Evolutionary conservation across 2,888 invertebrate genomes (phyloP).

Genomic region (Eilema caniola): DNA sequence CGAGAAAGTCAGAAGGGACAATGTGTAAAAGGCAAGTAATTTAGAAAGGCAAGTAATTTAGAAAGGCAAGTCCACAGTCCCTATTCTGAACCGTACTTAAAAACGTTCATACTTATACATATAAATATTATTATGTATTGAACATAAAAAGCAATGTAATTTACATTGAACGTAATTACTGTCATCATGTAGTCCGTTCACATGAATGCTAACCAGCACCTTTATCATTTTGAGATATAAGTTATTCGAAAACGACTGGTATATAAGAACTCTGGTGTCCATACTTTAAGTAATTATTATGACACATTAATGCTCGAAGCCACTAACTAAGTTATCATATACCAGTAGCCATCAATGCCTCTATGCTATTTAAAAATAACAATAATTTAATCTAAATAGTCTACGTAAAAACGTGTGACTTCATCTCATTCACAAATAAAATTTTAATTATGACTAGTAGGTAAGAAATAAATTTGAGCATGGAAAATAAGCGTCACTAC

Average conservation of each 20-base stretch:
- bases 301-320: slow-evolving; percentile 4
- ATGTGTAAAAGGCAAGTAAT: slow-evolving; percentile 76
- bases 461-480: slow-evolving; percentile 85
- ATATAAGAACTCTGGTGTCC: slow-evolving; percentile 28
- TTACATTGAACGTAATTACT: slow-evolving; percentile 63
- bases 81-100: slow-evolving; percentile 66
- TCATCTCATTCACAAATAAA: slow-evolving; percentile 70
- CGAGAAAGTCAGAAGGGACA: slow-evolving; percentile 64
- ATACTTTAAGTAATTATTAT: slow-evolving; percentile 9
- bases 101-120: slow-evolving; percentile 56
- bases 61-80: slow-evolving; percentile 77
- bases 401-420: slow-evolving; percentile 65
- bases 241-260: slow-evolving; percentile 50
- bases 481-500: slow-evolving; percentile 82
- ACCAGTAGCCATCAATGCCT: slow-evolving; percentile 36
- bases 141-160: slow-evolving; percentile 70
- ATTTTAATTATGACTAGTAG: slow-evolving; percentile 84
- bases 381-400: slow-evolving; percentile 76
- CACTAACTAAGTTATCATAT: slow-evolving; percentile 11
- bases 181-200: slow-evolving; percentile 65
- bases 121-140: slow-evolving; percentile 74
- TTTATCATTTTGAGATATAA: slow-evolving; percentile 55
- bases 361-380: slow-evolving; percentile 52
- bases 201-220: slow-evolving; percentile 74
- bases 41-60: slow-evolving; percentile 80